Evolutionary conservation across 2,113 vertebrate genomes (phyloP), one percentile per base, ranked within the genome.

Genomic region (Salminus brasiliensis): DNA sequence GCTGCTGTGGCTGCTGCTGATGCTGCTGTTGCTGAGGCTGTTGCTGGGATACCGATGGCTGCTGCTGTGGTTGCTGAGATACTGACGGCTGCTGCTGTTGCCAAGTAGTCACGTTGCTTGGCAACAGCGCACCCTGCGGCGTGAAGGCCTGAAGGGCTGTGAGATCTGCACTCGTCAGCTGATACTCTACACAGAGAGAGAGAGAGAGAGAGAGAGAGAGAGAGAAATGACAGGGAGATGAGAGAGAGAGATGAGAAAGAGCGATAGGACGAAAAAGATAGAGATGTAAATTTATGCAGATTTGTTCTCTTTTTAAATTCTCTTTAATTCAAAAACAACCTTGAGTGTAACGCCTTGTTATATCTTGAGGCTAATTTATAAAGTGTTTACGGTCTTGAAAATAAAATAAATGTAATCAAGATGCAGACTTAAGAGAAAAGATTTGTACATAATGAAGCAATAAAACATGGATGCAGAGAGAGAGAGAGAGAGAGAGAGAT

Each of bases 101-200:
- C 97, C 97, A 98, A 89, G 95, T 92, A 27, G 95, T 93, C 91
- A 98, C 93, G 82, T 93, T 96, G 92, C 96, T 94, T 68, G 96
- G 95, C 77, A 97, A 94, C 90, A 99, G 90, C 45, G 94, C 91
- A 16, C 93, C 93, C 5, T 95, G 94, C 0, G 96, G 97, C 75
- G 94, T 95, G 93, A 98, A 99, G 0, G 96, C 93, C 2, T 96
- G 95, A 84, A 98, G 93, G 2, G 95, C 96, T 8, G 96, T 96
- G 65, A 98, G 92, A 86, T 98, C 97, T 15, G 96, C 96, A 1
- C 96, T 98, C 8, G 94, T 96, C 94, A 98, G 90, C 92, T 97
- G 96, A 91, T 97, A 98, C 88, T 98, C 97, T 98, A 94, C 9
- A 88, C 85, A 70, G 74, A 88, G 79, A 68, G 4, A 60, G 41